Base-by-base conservation (phyloP, 2,113 vertebrate genomes). In the Rhinoderma darwinii region DNA sequence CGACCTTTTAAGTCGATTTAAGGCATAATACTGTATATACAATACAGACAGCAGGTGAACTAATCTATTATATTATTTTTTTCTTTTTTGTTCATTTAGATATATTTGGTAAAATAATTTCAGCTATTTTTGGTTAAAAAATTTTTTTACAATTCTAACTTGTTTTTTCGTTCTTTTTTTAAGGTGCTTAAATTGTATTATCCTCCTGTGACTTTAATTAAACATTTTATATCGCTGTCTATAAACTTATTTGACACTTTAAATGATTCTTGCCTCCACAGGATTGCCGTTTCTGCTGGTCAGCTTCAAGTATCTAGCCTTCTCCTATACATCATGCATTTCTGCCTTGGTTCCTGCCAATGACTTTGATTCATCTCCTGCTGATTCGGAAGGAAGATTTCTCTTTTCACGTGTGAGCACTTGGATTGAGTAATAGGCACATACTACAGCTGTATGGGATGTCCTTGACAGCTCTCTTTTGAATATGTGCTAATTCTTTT, bases 331-430 rank as follows among this genome's bases (percentile, higher is more conserved):
- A 82, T 66, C 56, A 82, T 44, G 14, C 8, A 66, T 66, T 82
- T 82, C 56, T 82, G 56, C 79, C 59, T 44, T 39, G 66, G 25
- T 66, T 82, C n/a, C n/a, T 66, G 56, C 18, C 79, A 63, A 66
- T 66, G 79, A 82, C 79, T 51, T 82, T 82, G 79, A 82, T 82
- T 61, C 39, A 82, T 82, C 79, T 82, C 37, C 39, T 82, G 56
- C 79, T 82, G 79, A 66, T 66, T 63, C 14, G 20, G 6, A 61
- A 44, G 59, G 79, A 82, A 66, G 79, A 41, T 7, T 63, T 81
- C 56, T 81, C 22, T 80, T 80, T 63, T 82, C 79, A 66, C 25
- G 17, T 82, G 39, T 82, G 79, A 82, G 59, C 79, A 82, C 59
- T 82, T 82, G 79, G 15, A n/a, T 44, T 82, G 79, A 82, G 61